These are phyloP conservation scores for Ataeniobius toweri DNA, from an alignment of 2,797 vertebrate genomes.

Conservation along the genomic window DNA sequence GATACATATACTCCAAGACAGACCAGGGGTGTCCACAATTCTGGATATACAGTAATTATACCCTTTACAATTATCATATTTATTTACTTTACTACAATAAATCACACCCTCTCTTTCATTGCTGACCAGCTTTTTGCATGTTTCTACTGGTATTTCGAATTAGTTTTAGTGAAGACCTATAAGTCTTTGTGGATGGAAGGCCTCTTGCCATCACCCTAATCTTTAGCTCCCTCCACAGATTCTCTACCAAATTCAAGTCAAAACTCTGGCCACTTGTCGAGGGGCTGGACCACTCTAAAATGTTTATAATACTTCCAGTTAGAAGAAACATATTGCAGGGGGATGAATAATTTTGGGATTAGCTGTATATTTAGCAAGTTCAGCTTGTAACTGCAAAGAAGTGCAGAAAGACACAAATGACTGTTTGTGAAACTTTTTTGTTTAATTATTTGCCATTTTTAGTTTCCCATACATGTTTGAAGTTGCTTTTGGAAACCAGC, in stretches of 20 bases:
- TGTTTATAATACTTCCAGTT: background rate
- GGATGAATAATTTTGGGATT: background rate
- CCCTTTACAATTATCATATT: background rate
- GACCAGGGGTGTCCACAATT: no score
- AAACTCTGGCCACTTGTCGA: background rate
- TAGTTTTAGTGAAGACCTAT: background rate
- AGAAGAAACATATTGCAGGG: background rate
- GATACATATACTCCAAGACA: no score
- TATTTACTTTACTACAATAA: background rate
- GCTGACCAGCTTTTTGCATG: background rate
- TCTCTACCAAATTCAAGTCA: background rate
- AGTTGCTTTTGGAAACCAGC: background rate
- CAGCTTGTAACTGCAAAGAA: background rate
- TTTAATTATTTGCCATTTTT: background rate
- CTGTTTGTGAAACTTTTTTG: background rate
- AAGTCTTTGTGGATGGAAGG: background rate
- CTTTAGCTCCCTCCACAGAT: background rate
- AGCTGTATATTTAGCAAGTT: background rate
- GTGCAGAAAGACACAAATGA: background rate
- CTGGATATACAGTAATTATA: background rate
- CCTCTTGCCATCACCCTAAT: background rate
- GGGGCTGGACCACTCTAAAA: background rate
- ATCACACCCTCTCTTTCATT: background rate
- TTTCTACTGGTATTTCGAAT: background rate
- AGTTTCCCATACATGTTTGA: background rate